A percentile compares a stretch with the other conserved stretches of the same genome.
phyloP scores from a whole-genome alignment of 1,140 invertebrate genomes.

The Lucilia cuprina region DNA sequence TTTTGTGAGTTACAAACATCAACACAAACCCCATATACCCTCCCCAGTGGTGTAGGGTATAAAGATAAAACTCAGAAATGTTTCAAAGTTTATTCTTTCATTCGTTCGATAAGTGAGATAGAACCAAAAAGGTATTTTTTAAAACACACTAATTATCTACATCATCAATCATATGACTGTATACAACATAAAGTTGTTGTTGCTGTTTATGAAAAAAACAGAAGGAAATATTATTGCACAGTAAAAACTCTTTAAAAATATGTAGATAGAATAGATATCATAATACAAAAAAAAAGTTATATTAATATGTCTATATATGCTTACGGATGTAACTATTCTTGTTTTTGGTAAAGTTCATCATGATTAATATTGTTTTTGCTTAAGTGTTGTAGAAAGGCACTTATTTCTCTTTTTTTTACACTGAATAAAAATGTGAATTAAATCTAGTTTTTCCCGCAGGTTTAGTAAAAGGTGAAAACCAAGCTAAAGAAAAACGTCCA shows the following conservation, averaged over 20 bases:
- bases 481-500: constrained; percentile 88
- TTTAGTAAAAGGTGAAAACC: constrained; percentile 94
- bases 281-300: too few species aligned
- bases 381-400: not conserved
- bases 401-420: constrained; percentile 62
- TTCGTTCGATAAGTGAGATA: too few species aligned
- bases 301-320: too few species aligned
- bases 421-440: constrained; percentile 79
- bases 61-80: too few species aligned
- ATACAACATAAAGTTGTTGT: not conserved
- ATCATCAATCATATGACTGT: not conserved
- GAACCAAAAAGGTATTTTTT: not conserved
- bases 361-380: not conserved
- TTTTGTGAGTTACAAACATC: too few species aligned
- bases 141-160: not conserved
- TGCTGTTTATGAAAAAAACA: not conserved
- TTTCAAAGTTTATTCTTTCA: too few species aligned
- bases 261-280: too few species aligned
- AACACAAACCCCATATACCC: too few species aligned
- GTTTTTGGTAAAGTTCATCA: too few species aligned
- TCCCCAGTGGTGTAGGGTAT: too few species aligned
- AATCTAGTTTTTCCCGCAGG: constrained; percentile 78
- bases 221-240: not conserved
- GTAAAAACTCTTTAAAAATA: not conserved
- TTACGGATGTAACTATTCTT: too few species aligned